Conservation (phyloP, 2,797 vertebrate genomes). For the Rhinogobio ventralis region DNA sequence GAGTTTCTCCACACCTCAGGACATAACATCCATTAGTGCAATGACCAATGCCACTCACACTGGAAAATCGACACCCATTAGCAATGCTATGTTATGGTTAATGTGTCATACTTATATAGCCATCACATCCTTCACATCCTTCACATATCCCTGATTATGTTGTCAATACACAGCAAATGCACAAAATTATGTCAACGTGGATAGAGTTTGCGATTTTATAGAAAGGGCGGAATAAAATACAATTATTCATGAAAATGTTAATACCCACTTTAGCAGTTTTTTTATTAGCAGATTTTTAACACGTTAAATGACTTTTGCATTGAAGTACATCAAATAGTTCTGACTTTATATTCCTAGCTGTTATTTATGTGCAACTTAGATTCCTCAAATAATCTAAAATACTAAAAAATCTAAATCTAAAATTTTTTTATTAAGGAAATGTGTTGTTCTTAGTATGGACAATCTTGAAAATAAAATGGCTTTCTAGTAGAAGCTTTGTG, state of each 20-base stretch:
- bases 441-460: background rate
- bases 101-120: background rate
- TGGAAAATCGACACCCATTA: slow-evolving; percentile 9
- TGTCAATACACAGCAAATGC: background rate
- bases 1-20: slow-evolving; percentile 29
- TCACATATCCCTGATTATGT: background rate
- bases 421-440: background rate
- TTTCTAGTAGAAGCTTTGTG: background rate
- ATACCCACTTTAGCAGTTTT: background rate
- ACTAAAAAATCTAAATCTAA: too few relatives aligned
- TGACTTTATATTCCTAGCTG: too few relatives aligned
- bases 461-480: background rate
- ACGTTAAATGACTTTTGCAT: background rate
- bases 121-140: background rate
- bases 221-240: background rate
- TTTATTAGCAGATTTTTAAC: background rate
- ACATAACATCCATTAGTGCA: slow-evolving; percentile 17
- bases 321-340: background rate
- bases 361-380: background rate
- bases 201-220: background rate
- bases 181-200: background rate
- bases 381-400: background rate
- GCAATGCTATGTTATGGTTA: slow-evolving; percentile 1
- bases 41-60: slow-evolving; percentile 1
- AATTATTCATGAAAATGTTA: background rate